Evolutionary conservation across 1,140 invertebrate genomes (phyloP), one percentile per base, ranked within the genome.

Genomic region (Metopolophium dirhodum): DNA sequence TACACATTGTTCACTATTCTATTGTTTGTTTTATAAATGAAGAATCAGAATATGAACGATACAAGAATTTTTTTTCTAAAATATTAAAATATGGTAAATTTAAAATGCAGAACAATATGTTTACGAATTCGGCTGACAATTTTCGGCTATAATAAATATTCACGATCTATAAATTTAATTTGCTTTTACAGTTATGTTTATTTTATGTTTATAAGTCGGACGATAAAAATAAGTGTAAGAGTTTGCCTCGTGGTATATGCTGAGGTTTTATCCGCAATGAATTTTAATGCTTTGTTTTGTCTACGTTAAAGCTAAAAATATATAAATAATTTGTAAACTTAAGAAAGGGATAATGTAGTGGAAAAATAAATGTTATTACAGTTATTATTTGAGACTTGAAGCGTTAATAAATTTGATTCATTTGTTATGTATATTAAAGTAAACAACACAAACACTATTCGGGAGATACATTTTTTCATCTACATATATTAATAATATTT

Each of bases 351-450:
- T 83, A 83, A 83, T 83, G 82, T 83, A 41, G 37, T 83, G 82
- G 82, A 83, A 83, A 83, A 83, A 83, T 83, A 83, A 77, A 77
- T 77, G 61, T 77, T 77, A 77, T 77, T 77, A 77, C 61, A 77
- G 61, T 77, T 77, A 77, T n/a, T n/a, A 77, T n/a, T n/a, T 77
- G 61, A 18, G 14, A 77, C n/a, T 77, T 77, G 61, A 77, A n/a
- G n/a, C 30, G 61, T 77, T n/a, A 77, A n/a, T n/a, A 77, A 77
- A 77, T 77, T 77, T 77, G 30, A 83, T 41, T 83, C 37, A 83
- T 83, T 83, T 41, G 82, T 37, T 41, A 23, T 83, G 37, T 23
- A 41, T 35, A 77, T n/a, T 77, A 77, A 68, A 68, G n/a, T 18
- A 77, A 77, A 35, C 61, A 77, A 4, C n/a, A 20, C 14, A n/a